Evolutionary conservation across 2,888 invertebrate genomes (phyloP), one percentile per base, ranked within the genome.

Genomic region (Ichneumoninae sp.): DNA sequence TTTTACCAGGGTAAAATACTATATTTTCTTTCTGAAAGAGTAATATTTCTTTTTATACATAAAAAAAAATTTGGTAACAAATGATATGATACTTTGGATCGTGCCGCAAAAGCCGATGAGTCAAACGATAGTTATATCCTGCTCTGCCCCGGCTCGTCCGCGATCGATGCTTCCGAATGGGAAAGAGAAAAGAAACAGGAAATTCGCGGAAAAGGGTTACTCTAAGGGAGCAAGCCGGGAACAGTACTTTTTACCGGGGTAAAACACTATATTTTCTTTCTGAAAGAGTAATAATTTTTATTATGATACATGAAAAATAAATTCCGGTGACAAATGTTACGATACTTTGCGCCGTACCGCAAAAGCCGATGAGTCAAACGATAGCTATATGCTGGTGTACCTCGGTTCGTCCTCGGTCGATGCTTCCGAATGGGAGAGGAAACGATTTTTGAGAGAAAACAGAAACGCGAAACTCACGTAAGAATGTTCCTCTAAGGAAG

Each of bases 291-390:
- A 44, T 3, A 3, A 44, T 44, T 44, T 13, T 44, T 44, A 16
- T 50, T 50, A 3, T 22, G 1, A 3, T 40, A 5, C 19, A 44
- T 6, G 1, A 19, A 40, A 66, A 36, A 36, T 36, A 13, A 44
- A 13, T 44, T 44, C 13, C 44, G 44, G 0, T 2, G 3, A 10
- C 44, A 13, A 44, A 13, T 13, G 13, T 13, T 44, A 44, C 44
- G 13, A 36, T 36, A 36, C 7, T 36, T 7, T 8, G 69, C 57
- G 72, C 54, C 66, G 74, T 19, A 79, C 82, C 82, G 79, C 82
- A 82, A 66, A 75, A 81, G 82, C 79, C 84, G 80, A 72, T 66
- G 82, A 82, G 82, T 84, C 82, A 82, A 82, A 84, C 84, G 84
- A 82, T 82, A 82, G 84, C 79, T 71, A 57, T n/a, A 65, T 26